phyloP scores from a whole-genome alignment of 2,888 invertebrate species.

The Drosophila dives region DNA sequence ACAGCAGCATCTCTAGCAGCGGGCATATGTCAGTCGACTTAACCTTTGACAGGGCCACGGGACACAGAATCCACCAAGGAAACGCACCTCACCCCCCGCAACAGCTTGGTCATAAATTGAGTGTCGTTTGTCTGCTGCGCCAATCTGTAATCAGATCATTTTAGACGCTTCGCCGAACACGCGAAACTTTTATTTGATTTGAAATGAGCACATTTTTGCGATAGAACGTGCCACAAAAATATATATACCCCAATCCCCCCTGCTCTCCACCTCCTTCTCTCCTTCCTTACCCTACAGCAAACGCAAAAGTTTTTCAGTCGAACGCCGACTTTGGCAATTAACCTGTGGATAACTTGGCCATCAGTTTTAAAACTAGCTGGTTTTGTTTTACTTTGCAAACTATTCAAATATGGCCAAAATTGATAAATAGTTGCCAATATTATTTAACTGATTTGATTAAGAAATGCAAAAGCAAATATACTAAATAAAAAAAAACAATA shows the following conservation, averaged over 20 bases:
- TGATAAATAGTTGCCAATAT: not conserved
- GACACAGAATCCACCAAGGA: not conserved
- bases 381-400: not conserved
- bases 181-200: conserved; percentile 56
- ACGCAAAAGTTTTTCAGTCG: not conserved
- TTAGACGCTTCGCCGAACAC: conserved; percentile 41
- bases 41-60: conserved; percentile 50
- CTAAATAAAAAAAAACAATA: no score
- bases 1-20: not conserved
- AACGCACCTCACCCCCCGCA: not conserved
- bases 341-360: conserved; percentile 35
- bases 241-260: not conserved
- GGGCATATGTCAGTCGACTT: conserved; percentile 47
- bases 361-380: not conserved
- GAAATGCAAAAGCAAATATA: not conserved
- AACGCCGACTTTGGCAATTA: conserved; percentile 27
- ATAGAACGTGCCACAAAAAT: conserved; percentile 28
- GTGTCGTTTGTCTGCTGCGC: conserved; percentile 53
- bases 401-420: not conserved
- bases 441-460: not conserved
- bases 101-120: conserved; percentile 55
- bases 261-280: not conserved
- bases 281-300: not conserved
- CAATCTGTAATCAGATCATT: conserved; percentile 61
- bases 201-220: conserved; percentile 40